Evolutionary conservation across 2,113 vertebrate genomes (phyloP).

Genomic region (Pangasianodon gigas): DNA sequence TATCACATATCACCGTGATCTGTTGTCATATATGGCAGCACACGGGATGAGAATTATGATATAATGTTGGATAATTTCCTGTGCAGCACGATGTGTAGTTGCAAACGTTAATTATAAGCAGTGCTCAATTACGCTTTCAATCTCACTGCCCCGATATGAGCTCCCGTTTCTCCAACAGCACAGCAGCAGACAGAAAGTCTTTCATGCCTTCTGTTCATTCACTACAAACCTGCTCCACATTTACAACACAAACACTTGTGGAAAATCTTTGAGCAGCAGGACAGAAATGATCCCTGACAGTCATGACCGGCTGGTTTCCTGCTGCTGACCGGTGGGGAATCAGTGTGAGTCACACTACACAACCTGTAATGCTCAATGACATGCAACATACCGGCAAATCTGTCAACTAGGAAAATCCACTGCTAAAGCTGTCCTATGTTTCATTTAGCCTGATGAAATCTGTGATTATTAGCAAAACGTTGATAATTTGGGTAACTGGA

Average conservation of each 20-base stretch:
- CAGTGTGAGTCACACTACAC: constrained; percentile 21
- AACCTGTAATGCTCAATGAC: background rate
- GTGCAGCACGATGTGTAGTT: background rate
- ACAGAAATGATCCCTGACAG: constrained; percentile 35
- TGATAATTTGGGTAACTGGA: background rate
- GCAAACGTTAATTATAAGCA: background rate
- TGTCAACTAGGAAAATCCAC: background rate
- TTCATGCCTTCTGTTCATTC: background rate
- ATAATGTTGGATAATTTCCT: background rate
- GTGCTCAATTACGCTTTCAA: background rate
- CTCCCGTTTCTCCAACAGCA: background rate
- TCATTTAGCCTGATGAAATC: background rate
- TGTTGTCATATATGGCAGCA: background rate
- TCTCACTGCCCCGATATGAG: background rate
- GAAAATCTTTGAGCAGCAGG: background rate
- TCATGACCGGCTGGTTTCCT: constrained; percentile 28
- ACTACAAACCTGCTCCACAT: background rate
- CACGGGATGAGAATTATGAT: background rate
- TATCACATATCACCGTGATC: background rate
- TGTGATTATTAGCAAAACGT: background rate
- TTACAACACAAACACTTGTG: background rate
- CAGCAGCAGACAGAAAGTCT: background rate
- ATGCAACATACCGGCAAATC: background rate
- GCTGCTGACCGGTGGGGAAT: background rate
- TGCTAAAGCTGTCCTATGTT: background rate